phyloP scores from a whole-genome alignment of 1,140 invertebrate species.

The Helicoverpa armigera region DNA sequence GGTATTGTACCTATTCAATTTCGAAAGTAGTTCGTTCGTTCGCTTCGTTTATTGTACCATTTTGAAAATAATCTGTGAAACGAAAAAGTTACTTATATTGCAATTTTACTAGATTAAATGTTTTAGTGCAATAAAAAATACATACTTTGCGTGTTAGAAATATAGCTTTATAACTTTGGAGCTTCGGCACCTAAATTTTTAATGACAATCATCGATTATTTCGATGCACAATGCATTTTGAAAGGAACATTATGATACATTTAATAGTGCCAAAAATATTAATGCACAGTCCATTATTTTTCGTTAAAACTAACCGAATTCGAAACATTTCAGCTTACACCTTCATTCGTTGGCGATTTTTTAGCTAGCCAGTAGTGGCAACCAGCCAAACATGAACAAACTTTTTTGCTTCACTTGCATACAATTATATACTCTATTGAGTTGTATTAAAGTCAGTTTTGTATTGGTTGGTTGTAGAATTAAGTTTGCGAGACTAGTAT shows the following conservation, averaged over 20 bases:
- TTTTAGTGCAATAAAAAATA: background rate
- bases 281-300: conserved; percentile 28
- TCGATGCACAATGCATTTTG: too few relatives aligned
- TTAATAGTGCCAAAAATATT: too few relatives aligned
- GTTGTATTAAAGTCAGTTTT: conserved; percentile 47
- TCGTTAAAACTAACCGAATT: conserved; percentile 52
- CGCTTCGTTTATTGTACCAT: background rate
- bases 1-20: conserved; percentile 7
- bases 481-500: conserved; percentile 65
- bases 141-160: too few relatives aligned
- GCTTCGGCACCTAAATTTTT: too few relatives aligned
- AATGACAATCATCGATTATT: too few relatives aligned
- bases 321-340: conserved; percentile 63
- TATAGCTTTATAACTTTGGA: too few relatives aligned
- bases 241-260: too few relatives aligned
- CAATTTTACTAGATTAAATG: background rate
- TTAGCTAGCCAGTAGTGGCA: conserved; percentile 70
- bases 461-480: background rate
- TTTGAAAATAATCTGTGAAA: background rate
- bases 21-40: background rate
- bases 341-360: conserved; percentile 78
- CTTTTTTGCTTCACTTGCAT: conserved; percentile 49
- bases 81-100: background rate
- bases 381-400: conserved; percentile 64
- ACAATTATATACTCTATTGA: conserved; percentile 57